These are phyloP conservation scores for Dryobates pubescens DNA, from an alignment of 2,797 vertebrate species.

Conservation along the genomic window DNA sequence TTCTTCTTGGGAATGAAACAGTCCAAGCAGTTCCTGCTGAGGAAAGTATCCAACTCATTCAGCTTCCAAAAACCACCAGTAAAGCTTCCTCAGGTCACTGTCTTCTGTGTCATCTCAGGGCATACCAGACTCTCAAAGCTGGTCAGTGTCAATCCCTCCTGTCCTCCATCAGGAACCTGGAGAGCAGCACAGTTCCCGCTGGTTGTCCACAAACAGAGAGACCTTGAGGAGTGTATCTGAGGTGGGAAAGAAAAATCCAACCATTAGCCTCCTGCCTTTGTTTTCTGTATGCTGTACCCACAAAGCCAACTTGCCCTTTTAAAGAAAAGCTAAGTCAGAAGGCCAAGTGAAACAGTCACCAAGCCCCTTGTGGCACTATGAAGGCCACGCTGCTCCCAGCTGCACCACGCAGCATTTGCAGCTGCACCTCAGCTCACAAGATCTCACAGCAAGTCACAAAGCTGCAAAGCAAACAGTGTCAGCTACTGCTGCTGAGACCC, in stretches of 20 bases:
- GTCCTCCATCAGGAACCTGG: background rate
- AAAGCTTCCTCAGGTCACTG: background rate
- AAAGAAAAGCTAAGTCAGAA: background rate
- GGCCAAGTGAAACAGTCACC: rapidly evolving
- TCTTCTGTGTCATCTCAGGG: background rate
- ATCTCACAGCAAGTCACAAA: background rate
- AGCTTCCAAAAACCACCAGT: background rate
- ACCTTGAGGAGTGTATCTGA: conserved; percentile 74
- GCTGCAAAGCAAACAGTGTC: too few species aligned
- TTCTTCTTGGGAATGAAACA: background rate
- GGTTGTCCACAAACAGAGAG: conserved; percentile 75
- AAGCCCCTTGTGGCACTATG: rapidly evolving
- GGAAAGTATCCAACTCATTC: background rate
- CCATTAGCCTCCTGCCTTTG: background rate
- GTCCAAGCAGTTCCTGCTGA: background rate
- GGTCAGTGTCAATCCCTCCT: background rate
- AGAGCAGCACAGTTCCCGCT: background rate
- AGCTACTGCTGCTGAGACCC: background rate
- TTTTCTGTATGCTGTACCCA: rapidly evolving
- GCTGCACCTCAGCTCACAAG: rapidly evolving
- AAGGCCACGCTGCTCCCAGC: rapidly evolving
- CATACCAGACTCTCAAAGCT: rapidly evolving
- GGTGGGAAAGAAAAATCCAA: background rate
- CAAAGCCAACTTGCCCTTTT: rapidly evolving
- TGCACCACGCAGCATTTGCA: rapidly evolving